Percentiles rank a stretch among this genome's conserved stretches.
Evolutionary conservation across 2,888 invertebrate species (phyloP).

Genomic region (Diadegma fenestrale): DNA sequence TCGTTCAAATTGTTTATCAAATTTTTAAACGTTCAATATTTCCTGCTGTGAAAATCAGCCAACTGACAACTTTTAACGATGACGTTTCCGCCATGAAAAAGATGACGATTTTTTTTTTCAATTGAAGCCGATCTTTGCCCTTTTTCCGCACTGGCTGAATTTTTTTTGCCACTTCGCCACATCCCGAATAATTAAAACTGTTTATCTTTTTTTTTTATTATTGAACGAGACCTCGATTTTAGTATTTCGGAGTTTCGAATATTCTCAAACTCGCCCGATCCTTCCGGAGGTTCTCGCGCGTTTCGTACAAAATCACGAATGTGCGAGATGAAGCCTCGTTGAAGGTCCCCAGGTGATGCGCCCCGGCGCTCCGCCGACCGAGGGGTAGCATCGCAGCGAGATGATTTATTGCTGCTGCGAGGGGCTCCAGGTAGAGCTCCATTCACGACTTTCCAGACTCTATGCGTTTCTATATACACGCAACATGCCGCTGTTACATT

Average conservation of each 20-base stretch:
- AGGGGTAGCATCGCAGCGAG: slow-evolving; percentile 81
- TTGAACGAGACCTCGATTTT: not conserved
- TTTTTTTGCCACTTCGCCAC: not conserved
- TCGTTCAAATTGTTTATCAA: not conserved
- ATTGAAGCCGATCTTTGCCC: too few species aligned
- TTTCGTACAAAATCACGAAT: slow-evolving; percentile 68
- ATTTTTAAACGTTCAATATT: not conserved
- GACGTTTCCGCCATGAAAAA: not conserved
- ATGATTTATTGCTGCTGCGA: slow-evolving; percentile 84
- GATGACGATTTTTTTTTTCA: not conserved
- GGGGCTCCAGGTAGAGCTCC: slow-evolving; percentile 82
- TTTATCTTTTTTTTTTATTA: not conserved
- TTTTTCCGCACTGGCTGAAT: too few species aligned
- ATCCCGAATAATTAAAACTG: not conserved
- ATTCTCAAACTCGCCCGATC: slow-evolving; percentile 47
- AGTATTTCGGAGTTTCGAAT: not conserved
- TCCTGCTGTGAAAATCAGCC: not conserved
- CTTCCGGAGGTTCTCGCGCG: slow-evolving; percentile 55
- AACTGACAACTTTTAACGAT: not conserved
- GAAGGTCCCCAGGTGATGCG: slow-evolving; percentile 80
- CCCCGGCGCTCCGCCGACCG: slow-evolving; percentile 78
- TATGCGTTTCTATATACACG: not conserved
- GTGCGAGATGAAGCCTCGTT: slow-evolving; percentile 63
- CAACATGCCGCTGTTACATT: slow-evolving; percentile 59
- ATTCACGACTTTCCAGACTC: slow-evolving; percentile 74